Conservation (phyloP, 2,888 invertebrate genomes). For the Platerodrilus igneus region DNA sequence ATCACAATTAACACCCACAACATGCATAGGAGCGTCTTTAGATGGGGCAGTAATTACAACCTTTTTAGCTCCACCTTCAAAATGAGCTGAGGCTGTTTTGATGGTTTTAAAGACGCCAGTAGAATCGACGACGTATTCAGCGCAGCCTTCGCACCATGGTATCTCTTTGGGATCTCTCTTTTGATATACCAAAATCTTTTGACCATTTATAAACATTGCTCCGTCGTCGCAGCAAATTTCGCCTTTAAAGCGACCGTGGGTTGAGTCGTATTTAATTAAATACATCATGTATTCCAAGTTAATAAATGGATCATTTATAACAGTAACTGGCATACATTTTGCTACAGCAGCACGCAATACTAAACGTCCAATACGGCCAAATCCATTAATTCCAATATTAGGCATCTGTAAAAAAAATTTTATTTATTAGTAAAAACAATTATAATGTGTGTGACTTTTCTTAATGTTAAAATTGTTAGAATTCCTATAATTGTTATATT, state of each 20-base stretch:
- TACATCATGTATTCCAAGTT: constrained; percentile 78
- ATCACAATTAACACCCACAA: constrained; percentile 67
- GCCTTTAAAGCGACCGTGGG: constrained; percentile 65
- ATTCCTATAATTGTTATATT: too few species aligned
- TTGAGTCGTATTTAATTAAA: constrained; percentile 83
- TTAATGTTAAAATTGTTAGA: too few species aligned
- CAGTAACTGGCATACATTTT: constrained; percentile 69
- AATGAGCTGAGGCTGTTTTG: constrained; percentile 58
- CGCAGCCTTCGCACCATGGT: constrained; percentile 60
- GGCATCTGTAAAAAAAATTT: constrained; percentile 33
- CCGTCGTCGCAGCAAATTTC: too few species aligned
- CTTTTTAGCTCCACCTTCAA: constrained; percentile 43
- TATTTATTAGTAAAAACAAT: too few species aligned
- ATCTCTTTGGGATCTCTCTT: constrained; percentile 58
- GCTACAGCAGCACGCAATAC: constrained; percentile 69
- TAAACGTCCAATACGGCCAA: constrained; percentile 42
- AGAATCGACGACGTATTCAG: constrained; percentile 66
- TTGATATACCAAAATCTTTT: constrained; percentile 78
- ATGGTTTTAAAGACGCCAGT: constrained; percentile 69
- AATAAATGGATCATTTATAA: constrained; percentile 83
- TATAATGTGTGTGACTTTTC: too few species aligned
- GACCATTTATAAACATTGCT: constrained; percentile 80
- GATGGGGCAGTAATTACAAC: constrained; percentile 59
- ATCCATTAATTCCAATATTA: constrained; percentile 44
- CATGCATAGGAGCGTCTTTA: constrained; percentile 69